Evolutionary conservation across 2,888 invertebrate species (phyloP).

Genomic region (Stramonita haemastoma): DNA sequence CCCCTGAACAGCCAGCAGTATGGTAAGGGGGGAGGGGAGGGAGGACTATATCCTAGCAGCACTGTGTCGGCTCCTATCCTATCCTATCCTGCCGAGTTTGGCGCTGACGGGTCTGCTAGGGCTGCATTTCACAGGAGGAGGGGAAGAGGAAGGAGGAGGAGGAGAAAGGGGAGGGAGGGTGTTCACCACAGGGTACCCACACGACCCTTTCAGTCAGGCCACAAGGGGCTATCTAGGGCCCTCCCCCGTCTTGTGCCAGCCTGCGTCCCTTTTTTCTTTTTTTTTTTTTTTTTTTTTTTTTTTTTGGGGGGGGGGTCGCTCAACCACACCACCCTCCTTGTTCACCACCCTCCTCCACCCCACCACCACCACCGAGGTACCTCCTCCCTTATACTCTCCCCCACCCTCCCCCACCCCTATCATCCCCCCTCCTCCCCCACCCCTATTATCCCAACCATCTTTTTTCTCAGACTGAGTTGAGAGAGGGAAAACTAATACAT

Average conservation of each 20-base stretch:
- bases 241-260: no score
- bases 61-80: neutral
- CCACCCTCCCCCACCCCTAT: neutral
- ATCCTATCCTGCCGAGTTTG: neutral
- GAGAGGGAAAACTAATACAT: no score
- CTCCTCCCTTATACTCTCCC: neutral
- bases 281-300: neutral
- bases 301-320: neutral
- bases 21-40: no score
- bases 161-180: neutral
- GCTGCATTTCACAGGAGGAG: slow-evolving; percentile 2
- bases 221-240: neutral
- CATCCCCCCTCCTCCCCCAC: no score
- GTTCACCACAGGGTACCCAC: neutral
- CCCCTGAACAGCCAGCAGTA: neutral
- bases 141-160: neutral
- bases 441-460: no score
- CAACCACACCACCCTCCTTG: neutral
- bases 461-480: no score
- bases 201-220: slow-evolving; percentile 2
- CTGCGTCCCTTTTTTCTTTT: neutral
- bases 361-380: no score
- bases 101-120: slow-evolving; percentile 9
- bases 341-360: neutral
- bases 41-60: neutral